Conservation (phyloP, 2,888 invertebrate species). For the Latheticus oryzae region DNA sequence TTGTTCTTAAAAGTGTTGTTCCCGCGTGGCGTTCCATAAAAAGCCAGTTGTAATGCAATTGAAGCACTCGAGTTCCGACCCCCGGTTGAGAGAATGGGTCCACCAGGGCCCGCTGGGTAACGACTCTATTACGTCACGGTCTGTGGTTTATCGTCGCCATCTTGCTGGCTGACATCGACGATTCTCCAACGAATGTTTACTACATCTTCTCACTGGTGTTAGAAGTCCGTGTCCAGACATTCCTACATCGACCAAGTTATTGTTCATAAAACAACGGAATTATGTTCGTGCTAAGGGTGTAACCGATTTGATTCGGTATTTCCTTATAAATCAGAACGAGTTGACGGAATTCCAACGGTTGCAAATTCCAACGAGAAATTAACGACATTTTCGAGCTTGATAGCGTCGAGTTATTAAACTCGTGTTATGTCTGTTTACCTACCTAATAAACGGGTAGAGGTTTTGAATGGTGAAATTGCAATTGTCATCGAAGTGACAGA, state of each 20-base stretch:
- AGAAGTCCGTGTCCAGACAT: conserved; percentile 26
- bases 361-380: conserved; percentile 17
- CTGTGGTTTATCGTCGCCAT: conserved; percentile 54
- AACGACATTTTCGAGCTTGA: conserved; percentile 23
- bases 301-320: conserved; percentile 26
- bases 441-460: conserved; percentile 1
- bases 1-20: conserved; percentile 34
- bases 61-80: conserved; percentile 52
- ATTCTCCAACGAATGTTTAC: conserved; percentile 31
- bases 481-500: too few species aligned
- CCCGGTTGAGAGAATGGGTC: conserved; percentile 49
- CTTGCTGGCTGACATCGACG: conserved; percentile 43
- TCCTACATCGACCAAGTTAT: conserved; percentile 17
- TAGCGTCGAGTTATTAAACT: conserved; percentile 26
- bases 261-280: conserved; percentile 27
- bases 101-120: conserved; percentile 52
- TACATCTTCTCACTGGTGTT: conserved; percentile 12
- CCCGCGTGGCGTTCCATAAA: conserved; percentile 26
- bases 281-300: conserved; percentile 24
- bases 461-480: too few species aligned
- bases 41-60: conserved; percentile 55
- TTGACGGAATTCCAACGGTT: conserved; percentile 12
- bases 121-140: conserved; percentile 56
- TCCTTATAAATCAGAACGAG: conserved; percentile 32
- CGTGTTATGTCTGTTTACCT: conserved; percentile 17